phyloP scores from a whole-genome alignment of 2,113 vertebrate genomes.

The Vulpes ferrilata region DNA sequence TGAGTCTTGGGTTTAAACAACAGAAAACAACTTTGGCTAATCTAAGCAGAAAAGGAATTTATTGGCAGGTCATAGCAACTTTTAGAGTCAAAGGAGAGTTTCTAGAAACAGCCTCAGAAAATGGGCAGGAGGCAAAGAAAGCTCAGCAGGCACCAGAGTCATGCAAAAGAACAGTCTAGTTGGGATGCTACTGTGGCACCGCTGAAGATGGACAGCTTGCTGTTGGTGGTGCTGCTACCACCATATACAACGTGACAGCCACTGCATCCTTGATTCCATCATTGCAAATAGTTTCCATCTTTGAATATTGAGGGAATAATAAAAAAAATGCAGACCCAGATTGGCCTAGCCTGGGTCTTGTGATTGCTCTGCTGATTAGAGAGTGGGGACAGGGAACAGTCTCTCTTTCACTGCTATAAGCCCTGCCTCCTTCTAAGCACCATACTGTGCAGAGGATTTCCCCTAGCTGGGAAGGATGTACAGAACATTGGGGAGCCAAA shows the following conservation, averaged over 20 bases:
- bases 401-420: not conserved
- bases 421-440: not conserved
- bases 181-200: not conserved
- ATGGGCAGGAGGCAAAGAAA: not conserved
- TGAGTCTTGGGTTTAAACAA: not conserved
- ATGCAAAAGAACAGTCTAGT: not conserved
- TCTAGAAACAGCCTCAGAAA: not conserved
- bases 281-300: not conserved
- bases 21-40: conserved; percentile 4
- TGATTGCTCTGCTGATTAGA: not conserved
- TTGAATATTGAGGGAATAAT: not conserved
- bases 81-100: not conserved
- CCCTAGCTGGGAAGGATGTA: not conserved
- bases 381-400: not conserved
- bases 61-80: not conserved
- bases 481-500: not conserved
- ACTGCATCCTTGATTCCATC: not conserved
- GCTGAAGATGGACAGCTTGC: not conserved
- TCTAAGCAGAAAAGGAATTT: conserved; percentile 6
- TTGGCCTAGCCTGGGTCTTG: not conserved
- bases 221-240: not conserved
- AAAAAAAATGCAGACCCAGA: not conserved
- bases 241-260: not conserved
- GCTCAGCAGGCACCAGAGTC: not conserved
- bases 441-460: not conserved